Evolutionary conservation across 30 jellyfish, hydroid and myxozoan genomes (phyloP).

Genomic region (Turritopsis dohrnii): DNA sequence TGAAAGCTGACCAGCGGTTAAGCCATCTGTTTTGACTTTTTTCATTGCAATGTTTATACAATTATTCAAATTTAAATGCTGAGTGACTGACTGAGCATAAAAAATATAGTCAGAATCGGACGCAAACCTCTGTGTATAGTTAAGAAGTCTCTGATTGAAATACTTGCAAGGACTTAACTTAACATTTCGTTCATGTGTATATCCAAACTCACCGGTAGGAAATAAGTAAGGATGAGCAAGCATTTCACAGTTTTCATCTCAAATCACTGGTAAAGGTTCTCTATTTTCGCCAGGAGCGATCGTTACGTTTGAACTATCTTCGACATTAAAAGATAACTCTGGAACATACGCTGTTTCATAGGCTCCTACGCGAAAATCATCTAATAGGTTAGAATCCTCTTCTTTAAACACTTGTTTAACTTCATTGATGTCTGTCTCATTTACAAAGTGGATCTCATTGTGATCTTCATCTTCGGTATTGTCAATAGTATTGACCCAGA

Average conservation of each 20-base stretch:
- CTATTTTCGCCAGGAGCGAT: constrained; percentile 23
- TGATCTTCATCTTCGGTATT: constrained; percentile 4
- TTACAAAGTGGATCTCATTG: constrained; percentile 10
- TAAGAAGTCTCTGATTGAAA: constrained; percentile 28
- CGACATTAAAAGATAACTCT: constrained; percentile 1
- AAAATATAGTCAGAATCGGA: constrained; percentile 24
- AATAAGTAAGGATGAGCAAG: constrained; percentile 33
- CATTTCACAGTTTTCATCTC: constrained; percentile 21
- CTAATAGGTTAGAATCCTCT: constrained; percentile 22
- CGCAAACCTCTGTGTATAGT: constrained; percentile 29
- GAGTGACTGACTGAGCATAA: constrained; percentile 30
- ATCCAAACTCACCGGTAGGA: constrained; percentile 32
- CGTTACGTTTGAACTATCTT: constrained; percentile 1
- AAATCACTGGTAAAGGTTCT: constrained; percentile 18
- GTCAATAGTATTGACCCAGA: constrained; percentile 7
- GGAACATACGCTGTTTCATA: constrained; percentile 18
- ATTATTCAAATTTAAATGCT: constrained; percentile 25
- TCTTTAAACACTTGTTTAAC: constrained; percentile 2
- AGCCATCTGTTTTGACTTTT: constrained; percentile 22
- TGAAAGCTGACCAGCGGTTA: constrained; percentile 39
- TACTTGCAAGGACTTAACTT: constrained; percentile 27
- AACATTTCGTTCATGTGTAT: constrained; percentile 2
- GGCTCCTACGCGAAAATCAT: constrained; percentile 15
- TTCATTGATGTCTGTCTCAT: background rate
- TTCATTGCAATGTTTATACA: constrained; percentile 34